Base-by-base conservation (phyloP, 2,888 invertebrate genomes). In the Spodoptera littoralis region DNA sequence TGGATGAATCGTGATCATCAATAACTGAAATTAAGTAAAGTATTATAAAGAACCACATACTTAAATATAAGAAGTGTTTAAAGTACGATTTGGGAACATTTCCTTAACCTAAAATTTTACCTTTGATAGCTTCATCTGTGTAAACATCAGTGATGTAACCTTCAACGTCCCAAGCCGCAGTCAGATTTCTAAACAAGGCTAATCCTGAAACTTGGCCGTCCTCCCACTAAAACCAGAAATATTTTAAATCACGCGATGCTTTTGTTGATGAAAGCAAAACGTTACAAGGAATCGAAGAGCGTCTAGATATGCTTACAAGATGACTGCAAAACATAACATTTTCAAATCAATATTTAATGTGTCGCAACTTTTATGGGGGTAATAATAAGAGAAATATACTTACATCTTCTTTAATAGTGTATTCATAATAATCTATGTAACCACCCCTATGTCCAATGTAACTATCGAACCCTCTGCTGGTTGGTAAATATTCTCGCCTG, bases 391-490 rank as follows among this genome's bases (percentile, higher is more conserved):
- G 27, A 27, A 24, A n/a, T n/a, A 11, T 46, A 85, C 87, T 79
- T 73, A 92, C 93, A 63, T 60, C 70, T 83, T 93, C 93, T 68
- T 90, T 85, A 6, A 84, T 64, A 5, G 80, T 83, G 65, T 93
- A 92, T 79, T 97, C 96, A 82, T 96, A 98, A 84, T 98, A 99
- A 85, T 98, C 97, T 62, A 97, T 96, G 73, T 95, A 96, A 2
- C 97, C 98, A 65, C 96, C 97, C 95, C 97, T 97, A 85, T 98
- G 98, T 1, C 99, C 99, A 84, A 96, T 97, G 86, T 98, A 98
- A 41, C 96, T 95, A 80, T 98, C 97, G 84, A 98, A 99, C 3
- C 98, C 98, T 43, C 98, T 95, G 66, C 92, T 90, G 0, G 95
- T 96, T 1, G 98, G 98, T 6, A 97, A 96, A 83, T 96, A 96